Conservation (phyloP, 2,888 invertebrate genomes). For the Chesias legatella region DNA sequence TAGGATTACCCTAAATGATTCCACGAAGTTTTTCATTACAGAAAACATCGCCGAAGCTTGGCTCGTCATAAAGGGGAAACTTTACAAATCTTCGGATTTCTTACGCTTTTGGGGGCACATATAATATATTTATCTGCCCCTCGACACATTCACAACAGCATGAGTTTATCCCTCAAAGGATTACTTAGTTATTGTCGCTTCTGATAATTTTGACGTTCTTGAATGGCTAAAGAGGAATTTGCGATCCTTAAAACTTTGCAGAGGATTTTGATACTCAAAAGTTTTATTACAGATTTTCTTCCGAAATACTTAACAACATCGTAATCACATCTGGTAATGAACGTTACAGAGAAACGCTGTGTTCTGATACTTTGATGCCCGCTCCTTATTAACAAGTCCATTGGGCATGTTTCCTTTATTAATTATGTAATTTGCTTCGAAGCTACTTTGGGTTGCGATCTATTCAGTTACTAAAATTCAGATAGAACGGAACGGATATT, state of each 20-base stretch:
- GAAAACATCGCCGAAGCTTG: slow-evolving; percentile 70
- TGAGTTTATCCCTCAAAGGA: slow-evolving; percentile 62
- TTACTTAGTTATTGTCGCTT: slow-evolving; percentile 53
- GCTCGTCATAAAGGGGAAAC: slow-evolving; percentile 75
- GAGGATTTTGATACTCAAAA: not conserved
- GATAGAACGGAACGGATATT: too few species aligned
- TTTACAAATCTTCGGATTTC: slow-evolving; percentile 79
- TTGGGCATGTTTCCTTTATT: too few species aligned
- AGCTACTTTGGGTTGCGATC: too few species aligned
- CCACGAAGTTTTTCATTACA: slow-evolving; percentile 72
- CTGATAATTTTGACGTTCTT: slow-evolving; percentile 46
- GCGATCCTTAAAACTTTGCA: not conserved
- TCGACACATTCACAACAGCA: slow-evolving; percentile 71
- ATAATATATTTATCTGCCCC: slow-evolving; percentile 78
- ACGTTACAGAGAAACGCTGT: too few species aligned
- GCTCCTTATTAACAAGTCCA: too few species aligned
- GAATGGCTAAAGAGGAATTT: slow-evolving; percentile 18
- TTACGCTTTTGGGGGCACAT: slow-evolving; percentile 74
- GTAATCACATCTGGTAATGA: too few species aligned
- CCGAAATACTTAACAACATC: not conserved
- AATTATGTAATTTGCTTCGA: too few species aligned
- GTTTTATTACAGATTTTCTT: not conserved
- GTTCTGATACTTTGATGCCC: too few species aligned
- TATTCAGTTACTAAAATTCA: too few species aligned
- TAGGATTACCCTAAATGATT: slow-evolving; percentile 18